A percentile compares a stretch with the other conserved stretches of the same genome.
Conservation (phyloP, 2,797 vertebrate genomes). For the Chelonia mydas region DNA sequence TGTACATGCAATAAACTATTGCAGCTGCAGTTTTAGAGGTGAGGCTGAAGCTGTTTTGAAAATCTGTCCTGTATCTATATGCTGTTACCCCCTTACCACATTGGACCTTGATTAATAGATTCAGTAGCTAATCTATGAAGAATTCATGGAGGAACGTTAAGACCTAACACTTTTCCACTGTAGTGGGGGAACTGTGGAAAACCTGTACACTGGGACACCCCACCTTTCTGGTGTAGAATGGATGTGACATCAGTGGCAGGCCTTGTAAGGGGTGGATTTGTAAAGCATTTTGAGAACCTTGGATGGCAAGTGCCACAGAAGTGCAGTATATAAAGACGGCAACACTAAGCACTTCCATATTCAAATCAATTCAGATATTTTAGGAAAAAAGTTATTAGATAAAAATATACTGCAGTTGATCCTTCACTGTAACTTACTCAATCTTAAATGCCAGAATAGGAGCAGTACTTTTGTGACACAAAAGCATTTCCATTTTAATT, state of each 20-base stretch:
- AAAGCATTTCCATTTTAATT: constrained; percentile 5
- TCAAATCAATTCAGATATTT: neutral
- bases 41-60: neutral
- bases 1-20: neutral
- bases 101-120: too few species aligned
- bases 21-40: neutral
- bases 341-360: neutral
- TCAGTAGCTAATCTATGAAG: neutral
- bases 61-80: neutral
- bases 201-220: neutral
- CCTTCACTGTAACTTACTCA: neutral
- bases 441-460: constrained; percentile 10
- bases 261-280: fast-evolving
- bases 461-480: neutral
- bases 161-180: neutral
- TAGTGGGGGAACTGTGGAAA: neutral
- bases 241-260: neutral
- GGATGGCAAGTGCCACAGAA: neutral
- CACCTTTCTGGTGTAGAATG: neutral
- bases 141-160: neutral
- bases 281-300: neutral
- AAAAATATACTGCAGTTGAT: constrained; percentile 10
- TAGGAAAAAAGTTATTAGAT: neutral
- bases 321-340: neutral
- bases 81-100: neutral